A percentile compares a stretch with the other conserved stretches of the same genome.
Conservation (phyloP, 2,797 vertebrate species). For the Sebastes matsubarae region DNA sequence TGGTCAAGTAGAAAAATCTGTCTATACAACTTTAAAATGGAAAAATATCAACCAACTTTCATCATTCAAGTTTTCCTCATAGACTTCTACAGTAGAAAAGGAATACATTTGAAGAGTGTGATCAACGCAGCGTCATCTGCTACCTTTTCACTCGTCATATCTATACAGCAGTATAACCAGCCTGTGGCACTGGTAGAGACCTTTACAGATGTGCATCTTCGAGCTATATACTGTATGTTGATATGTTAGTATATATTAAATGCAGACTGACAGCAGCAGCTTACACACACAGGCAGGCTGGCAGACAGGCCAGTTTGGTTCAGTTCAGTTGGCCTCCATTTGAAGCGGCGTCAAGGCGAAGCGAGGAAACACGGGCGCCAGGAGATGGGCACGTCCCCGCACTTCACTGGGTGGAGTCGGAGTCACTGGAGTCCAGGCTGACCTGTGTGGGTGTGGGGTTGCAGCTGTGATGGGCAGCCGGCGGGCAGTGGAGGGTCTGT, state of each 20-base stretch:
- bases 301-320: slow-evolving; percentile 56
- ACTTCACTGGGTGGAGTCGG: slow-evolving; percentile 92
- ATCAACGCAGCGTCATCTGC: slow-evolving; percentile 49
- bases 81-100: slow-evolving; percentile 67
- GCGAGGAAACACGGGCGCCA: not conserved
- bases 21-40: slow-evolving; percentile 55
- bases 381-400: not conserved
- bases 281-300: slow-evolving; percentile 53
- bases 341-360: slow-evolving; percentile 58
- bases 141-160: slow-evolving; percentile 44
- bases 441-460: slow-evolving; percentile 83
- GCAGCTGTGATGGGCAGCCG: slow-evolving; percentile 73
- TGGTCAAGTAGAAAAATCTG: slow-evolving; percentile 57
- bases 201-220: slow-evolving; percentile 45
- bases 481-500: slow-evolving; percentile 84
- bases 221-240: slow-evolving; percentile 24
- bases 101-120: slow-evolving; percentile 69
- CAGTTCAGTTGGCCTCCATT: slow-evolving; percentile 67
- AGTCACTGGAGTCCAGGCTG: slow-evolving; percentile 96
- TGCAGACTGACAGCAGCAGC: slow-evolving; percentile 47
- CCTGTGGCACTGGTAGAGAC: slow-evolving; percentile 37
- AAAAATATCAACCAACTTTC: slow-evolving; percentile 56
- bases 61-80: slow-evolving; percentile 49
- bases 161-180: slow-evolving; percentile 59
- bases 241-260: slow-evolving; percentile 69